These are phyloP conservation scores for Tor tambroides DNA, from an alignment of 2,113 vertebrate genomes.

Conservation along the genomic window DNA sequence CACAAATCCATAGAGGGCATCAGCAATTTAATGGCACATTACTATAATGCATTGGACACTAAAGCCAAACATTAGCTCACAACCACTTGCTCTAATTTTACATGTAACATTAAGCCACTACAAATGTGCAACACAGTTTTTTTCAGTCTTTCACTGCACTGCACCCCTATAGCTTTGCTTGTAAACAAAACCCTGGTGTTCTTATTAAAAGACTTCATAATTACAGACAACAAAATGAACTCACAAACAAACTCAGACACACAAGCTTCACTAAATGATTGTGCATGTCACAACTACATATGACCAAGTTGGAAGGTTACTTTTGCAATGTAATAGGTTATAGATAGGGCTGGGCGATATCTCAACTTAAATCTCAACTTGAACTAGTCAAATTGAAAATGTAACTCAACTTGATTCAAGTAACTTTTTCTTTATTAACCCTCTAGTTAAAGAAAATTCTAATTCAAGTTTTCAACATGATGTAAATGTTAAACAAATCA, in stretches of 20 bases:
- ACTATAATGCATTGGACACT: conserved; percentile 10
- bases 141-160: not conserved
- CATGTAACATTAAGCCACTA: conserved; percentile 18
- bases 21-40: conserved; percentile 17
- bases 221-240: conserved; percentile 12
- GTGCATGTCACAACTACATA: not conserved
- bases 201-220: conserved; percentile 14
- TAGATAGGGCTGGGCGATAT: no score
- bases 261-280: not conserved
- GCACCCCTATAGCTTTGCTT: conserved; percentile 13
- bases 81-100: not conserved
- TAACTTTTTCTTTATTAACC: no score
- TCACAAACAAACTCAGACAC: conserved; percentile 3
- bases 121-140: conserved; percentile 6
- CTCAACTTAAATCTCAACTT: no score
- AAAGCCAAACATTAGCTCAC: not conserved
- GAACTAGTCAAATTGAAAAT: no score
- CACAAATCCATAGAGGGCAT: conserved; percentile 4
- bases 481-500: no score
- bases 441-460: no score
- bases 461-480: no score
- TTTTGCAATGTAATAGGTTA: no score
- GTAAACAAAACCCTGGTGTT: conserved; percentile 26
- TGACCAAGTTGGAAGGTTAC: no score
- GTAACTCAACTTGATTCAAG: no score